Evolutionary conservation across 2,113 vertebrate genomes (phyloP), one percentile per base, ranked within the genome.

Genomic region (Ia io): DNA sequence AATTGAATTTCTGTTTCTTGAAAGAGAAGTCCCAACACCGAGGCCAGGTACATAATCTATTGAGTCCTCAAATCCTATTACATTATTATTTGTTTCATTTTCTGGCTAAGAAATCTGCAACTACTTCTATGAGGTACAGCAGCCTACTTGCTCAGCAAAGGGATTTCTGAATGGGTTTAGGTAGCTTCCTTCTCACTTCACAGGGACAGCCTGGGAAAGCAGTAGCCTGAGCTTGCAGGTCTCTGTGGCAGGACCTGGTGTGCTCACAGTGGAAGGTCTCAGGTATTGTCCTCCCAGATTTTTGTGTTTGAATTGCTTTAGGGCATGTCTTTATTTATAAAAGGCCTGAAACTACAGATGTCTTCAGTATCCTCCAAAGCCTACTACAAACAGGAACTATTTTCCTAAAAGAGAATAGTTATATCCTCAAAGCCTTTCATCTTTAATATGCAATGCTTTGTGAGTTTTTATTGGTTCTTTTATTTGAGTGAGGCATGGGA

Each of bases 1-100:
- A 63, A 78, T 32, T 42, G 51, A 63, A 35, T 91, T 90, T 91
- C 73, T 88, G 10, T 82, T 83, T 30, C 51, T 95, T 71, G 37
- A 90, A 76, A 94, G 35, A 53, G 32, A 96, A 88, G 22, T 44
- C n/a, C 18, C 49, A 65, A 79, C 6, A 70, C 0, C 22, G 22
- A 73, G 20, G 14, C 12, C 79, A 91, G 67, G 12, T 67, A 53
- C 82, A 53, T 93, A 83, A 32, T 40, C 12, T 80, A 40, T 49
- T 18, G 44, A 40, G 49, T 71, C 32, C 14, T 80, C 14, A 56
- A n/a, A 70, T 76, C 25, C 32, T 88, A 63, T 78, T 51, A 44
- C 23, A 23, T 78, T 23, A 28, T 20, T 65, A 28, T 78, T 80
- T 91, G 56, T 79, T 93, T 80, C 59, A 70, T 84, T 90, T 84